Percentiles rank a stretch among this genome's conserved stretches.
These are phyloP conservation scores for Microhierax caerulescens DNA, from an alignment of 2,797 vertebrate genomes.

Conservation along the genomic window DNA sequence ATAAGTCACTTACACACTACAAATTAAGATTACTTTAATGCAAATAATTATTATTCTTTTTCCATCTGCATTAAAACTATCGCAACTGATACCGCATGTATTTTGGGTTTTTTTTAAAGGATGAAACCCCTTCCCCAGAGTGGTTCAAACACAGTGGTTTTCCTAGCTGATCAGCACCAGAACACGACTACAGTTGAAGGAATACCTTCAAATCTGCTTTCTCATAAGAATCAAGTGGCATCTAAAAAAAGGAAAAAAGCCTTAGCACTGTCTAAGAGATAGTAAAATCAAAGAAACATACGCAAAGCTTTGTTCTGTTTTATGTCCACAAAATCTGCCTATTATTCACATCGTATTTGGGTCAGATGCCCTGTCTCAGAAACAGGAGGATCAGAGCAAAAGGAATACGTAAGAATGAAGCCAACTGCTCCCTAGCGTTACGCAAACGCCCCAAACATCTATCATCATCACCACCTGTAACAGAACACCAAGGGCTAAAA, in stretches of 20 bases:
- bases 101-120: background rate
- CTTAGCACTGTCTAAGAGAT: background rate
- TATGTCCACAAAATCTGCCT: background rate
- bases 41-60: background rate
- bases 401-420: background rate
- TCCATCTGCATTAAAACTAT: background rate
- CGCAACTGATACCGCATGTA: background rate
- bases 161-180: background rate
- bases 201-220: background rate
- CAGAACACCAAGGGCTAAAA: background rate
- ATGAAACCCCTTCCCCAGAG: background rate
- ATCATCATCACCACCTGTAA: background rate
- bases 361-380: background rate
- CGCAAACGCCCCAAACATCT: background rate
- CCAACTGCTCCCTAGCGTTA: background rate
- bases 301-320: background rate
- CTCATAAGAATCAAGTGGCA: background rate
- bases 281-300: background rate
- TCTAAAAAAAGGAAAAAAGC: background rate
- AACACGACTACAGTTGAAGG: background rate
- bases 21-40: background rate
- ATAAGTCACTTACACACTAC: fast-evolving
- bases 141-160: background rate
- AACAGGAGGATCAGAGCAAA: background rate
- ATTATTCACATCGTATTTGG: background rate